A percentile compares a stretch with the other conserved stretches of the same genome.
phyloP scores from a whole-genome alignment of 2,888 invertebrate species.

The Leptopilina drosophilae region DNA sequence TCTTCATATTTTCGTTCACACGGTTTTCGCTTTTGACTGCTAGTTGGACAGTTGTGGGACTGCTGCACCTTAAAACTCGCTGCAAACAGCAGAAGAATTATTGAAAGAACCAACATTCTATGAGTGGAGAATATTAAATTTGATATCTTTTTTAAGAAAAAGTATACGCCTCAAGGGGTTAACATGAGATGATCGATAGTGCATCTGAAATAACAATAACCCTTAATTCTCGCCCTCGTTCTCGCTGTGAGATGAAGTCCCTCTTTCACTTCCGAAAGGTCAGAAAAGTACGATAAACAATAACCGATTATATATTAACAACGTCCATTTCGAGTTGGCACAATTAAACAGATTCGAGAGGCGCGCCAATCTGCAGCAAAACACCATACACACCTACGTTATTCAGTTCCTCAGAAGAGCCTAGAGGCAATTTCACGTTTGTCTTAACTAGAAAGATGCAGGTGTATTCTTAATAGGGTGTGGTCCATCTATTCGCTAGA shows the following conservation, averaged over 20 bases:
- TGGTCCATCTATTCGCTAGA: constrained; percentile 71
- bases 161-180: constrained; percentile 20
- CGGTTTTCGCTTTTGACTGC: too few species aligned
- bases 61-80: too few species aligned
- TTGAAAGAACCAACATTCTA: too few species aligned
- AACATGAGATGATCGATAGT: constrained; percentile 24
- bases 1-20: too few species aligned
- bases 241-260: constrained; percentile 21
- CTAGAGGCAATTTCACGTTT: constrained; percentile 61
- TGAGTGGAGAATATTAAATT: background rate
- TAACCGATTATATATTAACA: constrained; percentile 40
- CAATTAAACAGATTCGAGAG: constrained; percentile 56
- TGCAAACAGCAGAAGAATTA: too few species aligned
- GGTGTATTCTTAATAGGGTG: constrained; percentile 70
- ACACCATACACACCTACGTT: constrained; percentile 56
- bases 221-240: constrained; percentile 36
- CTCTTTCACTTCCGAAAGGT: constrained; percentile 31
- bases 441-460: constrained; percentile 66
- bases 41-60: too few species aligned
- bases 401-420: constrained; percentile 44
- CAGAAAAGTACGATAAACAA: constrained; percentile 35
- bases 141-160: background rate
- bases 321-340: constrained; percentile 51
- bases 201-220: constrained; percentile 15
- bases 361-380: constrained; percentile 51